phyloP scores from a whole-genome alignment of 2,797 vertebrate genomes.

The Gambelia wislizenii region DNA sequence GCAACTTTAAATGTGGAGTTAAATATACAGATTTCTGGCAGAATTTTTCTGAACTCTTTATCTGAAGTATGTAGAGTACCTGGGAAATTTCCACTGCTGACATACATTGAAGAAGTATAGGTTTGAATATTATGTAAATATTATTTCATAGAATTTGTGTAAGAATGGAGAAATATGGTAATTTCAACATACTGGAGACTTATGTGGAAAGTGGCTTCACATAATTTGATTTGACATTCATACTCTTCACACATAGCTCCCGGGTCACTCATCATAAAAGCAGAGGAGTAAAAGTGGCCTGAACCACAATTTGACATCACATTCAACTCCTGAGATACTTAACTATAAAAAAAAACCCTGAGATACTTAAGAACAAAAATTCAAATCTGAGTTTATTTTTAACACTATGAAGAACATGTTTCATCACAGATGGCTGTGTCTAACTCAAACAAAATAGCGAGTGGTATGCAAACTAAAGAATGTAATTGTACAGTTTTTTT shows the following conservation, averaged over 20 bases:
- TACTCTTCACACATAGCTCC: not conserved
- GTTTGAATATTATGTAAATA: not conserved
- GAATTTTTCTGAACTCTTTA: not conserved
- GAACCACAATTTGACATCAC: not conserved
- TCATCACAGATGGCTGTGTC: not conserved
- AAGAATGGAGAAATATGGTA: not conserved
- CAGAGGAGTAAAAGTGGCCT: not conserved
- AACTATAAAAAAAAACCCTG: too few species aligned
- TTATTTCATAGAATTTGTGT: not conserved
- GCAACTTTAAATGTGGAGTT: not conserved
- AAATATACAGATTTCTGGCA: not conserved
- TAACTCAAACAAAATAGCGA: not conserved
- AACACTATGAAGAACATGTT: not conserved
- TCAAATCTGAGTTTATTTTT: not conserved
- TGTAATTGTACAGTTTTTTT: not conserved
- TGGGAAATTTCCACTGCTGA: not conserved
- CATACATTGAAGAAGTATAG: not conserved
- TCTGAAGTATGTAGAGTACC: not conserved
- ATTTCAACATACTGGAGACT: not conserved
- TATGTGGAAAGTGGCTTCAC: not conserved
- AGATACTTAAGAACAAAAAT: not conserved
- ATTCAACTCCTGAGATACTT: not conserved
- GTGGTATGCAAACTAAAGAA: not conserved
- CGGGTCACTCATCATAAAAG: not conserved
- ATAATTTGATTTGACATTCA: not conserved